A percentile compares a stretch with the other conserved stretches of the same genome.
Evolutionary conservation across 2,113 vertebrate species (phyloP).

Genomic region (Syngnathus typhle): DNA sequence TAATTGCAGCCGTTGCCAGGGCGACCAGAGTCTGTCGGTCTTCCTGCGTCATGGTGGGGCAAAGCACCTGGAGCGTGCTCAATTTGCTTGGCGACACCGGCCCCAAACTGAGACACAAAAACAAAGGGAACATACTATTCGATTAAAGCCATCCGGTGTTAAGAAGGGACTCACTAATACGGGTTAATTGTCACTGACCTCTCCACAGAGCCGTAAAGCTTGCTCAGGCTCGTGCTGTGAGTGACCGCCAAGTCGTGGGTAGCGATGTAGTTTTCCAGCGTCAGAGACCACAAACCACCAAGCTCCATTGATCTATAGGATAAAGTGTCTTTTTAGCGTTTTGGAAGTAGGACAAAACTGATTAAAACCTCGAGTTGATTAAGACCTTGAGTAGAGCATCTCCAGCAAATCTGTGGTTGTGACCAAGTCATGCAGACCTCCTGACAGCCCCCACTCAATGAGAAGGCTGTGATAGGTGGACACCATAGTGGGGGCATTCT

Average conservation of each 20-base stretch:
- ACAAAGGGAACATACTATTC: conserved; percentile 7
- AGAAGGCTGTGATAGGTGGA: conserved; percentile 74
- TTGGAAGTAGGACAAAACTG: too few relatives aligned
- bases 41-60: conserved; percentile 73
- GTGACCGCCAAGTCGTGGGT: conserved; percentile 47
- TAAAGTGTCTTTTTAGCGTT: neutral
- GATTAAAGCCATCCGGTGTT: neutral
- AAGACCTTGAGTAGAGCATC: conserved; percentile 79
- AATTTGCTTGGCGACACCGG: conserved; percentile 80
- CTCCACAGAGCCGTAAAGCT: conserved; percentile 74
- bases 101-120: conserved; percentile 72
- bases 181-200: conserved; percentile 63
- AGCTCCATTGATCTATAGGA: conserved; percentile 76
- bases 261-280: conserved; percentile 75
- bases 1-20: conserved; percentile 79
- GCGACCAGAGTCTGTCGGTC: conserved; percentile 79
- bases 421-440: conserved; percentile 57
- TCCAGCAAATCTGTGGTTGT: conserved; percentile 65
- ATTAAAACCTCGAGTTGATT: too few relatives aligned
- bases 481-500: conserved; percentile 64
- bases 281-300: conserved; percentile 87
- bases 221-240: conserved; percentile 62
- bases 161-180: neutral
- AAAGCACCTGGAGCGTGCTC: conserved; percentile 84
- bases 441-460: conserved; percentile 71